These are phyloP conservation scores for Meandrusa payeni DNA, from an alignment of 2,888 invertebrate genomes.

Conservation along the genomic window DNA sequence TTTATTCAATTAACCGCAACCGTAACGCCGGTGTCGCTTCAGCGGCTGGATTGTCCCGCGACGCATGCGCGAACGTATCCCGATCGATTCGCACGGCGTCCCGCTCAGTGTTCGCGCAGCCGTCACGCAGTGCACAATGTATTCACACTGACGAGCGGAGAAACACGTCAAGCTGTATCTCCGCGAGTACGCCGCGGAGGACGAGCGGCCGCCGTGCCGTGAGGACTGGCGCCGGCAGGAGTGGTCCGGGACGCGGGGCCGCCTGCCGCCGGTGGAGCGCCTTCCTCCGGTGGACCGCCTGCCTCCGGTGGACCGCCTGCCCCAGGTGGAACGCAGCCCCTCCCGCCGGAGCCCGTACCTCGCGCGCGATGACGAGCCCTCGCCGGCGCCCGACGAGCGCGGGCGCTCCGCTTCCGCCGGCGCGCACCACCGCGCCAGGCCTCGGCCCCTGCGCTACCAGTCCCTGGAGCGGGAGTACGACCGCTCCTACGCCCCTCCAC, in stretches of 20 bases:
- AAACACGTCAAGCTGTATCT: conserved; percentile 78
- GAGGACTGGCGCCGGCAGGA: conserved; percentile 78
- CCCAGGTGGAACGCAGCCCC: conserved; percentile 94
- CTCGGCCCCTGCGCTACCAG: conserved; percentile 87
- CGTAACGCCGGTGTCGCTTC: conserved; percentile 39
- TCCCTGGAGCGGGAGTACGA: conserved; percentile 90
- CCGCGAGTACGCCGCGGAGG: conserved; percentile 79
- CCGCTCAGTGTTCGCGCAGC: conserved; percentile 74
- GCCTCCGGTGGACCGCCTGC: conserved; percentile 87
- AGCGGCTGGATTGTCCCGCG: conserved; percentile 44
- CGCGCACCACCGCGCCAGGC: conserved; percentile 89
- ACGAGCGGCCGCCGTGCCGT: conserved; percentile 76
- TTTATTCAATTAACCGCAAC: conserved; percentile 20
- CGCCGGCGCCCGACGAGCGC: conserved; percentile 91
- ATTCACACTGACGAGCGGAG: conserved; percentile 67
- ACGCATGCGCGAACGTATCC: conserved; percentile 46
- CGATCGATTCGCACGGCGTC: conserved; percentile 64
- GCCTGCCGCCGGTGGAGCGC: conserved; percentile 93
- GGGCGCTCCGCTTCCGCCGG: conserved; percentile 87
- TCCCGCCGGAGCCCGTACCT: conserved; percentile 91
- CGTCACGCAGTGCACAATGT: conserved; percentile 72
- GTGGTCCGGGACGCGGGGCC: conserved; percentile 78
- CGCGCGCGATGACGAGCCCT: conserved; percentile 89
- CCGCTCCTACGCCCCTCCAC: conserved; percentile 92
- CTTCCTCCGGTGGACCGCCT: conserved; percentile 91